phyloP scores from a whole-genome alignment of 2,888 invertebrate genomes.

The Uropetala carovei region DNA sequence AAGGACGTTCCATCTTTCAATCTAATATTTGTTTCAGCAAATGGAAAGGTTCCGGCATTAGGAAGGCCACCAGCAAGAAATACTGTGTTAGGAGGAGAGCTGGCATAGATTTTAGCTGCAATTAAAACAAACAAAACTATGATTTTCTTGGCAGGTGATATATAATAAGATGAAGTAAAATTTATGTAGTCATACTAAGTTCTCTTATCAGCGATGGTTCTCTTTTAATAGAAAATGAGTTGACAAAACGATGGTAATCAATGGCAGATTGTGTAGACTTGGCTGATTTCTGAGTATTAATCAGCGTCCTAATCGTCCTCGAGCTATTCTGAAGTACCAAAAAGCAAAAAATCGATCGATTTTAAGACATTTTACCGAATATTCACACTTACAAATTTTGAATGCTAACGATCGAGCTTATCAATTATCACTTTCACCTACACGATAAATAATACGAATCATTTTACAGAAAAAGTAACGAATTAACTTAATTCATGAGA shows the following conservation, averaged over 20 bases:
- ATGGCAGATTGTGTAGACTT: conserved; percentile 69
- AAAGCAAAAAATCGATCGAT: too few species aligned
- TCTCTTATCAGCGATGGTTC: conserved; percentile 77
- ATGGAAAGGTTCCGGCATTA: conserved; percentile 84
- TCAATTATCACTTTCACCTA: conserved; percentile 16
- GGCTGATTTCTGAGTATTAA: not conserved
- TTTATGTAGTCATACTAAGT: conserved; percentile 73
- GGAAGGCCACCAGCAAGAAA: conserved; percentile 86
- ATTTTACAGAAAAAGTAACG: not conserved
- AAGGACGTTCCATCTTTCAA: conserved; percentile 78
- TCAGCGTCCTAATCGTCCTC: not conserved
- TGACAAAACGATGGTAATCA: conserved; percentile 77
- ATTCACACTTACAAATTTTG: too few species aligned
- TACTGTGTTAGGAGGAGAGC: conserved; percentile 76
- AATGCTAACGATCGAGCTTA: not conserved
- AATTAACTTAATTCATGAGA: not conserved
- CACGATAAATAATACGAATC: not conserved
- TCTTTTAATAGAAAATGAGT: conserved; percentile 75
- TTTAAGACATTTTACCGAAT: too few species aligned
- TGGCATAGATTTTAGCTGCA: conserved; percentile 77
- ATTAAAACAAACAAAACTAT: conserved; percentile 61
- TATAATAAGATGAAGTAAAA: not conserved
- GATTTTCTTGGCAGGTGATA: conserved; percentile 2
- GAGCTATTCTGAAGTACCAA: not conserved
- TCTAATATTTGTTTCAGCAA: conserved; percentile 79